These are phyloP conservation scores for Eurystomus gularis DNA, from an alignment of 2,113 vertebrate species.

Conservation along the genomic window DNA sequence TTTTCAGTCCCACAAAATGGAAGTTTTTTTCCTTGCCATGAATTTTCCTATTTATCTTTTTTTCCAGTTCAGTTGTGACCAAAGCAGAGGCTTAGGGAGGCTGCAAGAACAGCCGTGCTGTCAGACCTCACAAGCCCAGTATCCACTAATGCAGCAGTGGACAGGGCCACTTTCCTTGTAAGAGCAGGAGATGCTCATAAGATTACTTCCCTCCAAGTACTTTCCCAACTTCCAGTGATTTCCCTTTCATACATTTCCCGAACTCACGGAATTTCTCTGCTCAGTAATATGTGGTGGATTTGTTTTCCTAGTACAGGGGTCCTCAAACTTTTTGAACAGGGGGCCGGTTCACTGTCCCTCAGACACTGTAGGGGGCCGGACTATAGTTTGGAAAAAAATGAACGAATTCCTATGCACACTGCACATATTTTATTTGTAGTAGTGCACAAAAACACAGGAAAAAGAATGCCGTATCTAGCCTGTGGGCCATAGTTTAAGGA, in stretches of 20 bases:
- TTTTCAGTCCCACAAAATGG: background rate
- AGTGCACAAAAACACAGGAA: no score
- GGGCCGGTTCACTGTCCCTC: no score
- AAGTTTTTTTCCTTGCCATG: accelerated
- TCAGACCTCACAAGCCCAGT: background rate
- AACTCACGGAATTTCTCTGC: background rate
- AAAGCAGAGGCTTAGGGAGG: background rate
- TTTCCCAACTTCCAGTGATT: background rate
- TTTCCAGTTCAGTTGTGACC: background rate
- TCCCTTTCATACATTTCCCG: background rate
- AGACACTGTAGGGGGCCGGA: no score
- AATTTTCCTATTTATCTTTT: background rate
- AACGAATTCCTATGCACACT: no score
- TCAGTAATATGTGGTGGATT: background rate
- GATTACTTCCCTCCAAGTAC: background rate
- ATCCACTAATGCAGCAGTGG: background rate
- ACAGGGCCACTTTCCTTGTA: background rate
- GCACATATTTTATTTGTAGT: no score
- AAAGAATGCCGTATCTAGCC: no score
- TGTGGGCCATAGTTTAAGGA: no score
- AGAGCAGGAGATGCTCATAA: background rate
- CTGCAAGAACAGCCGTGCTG: accelerated
- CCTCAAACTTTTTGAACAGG: no score
- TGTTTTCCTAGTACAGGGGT: background rate
- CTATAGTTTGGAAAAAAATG: no score